Conservation (phyloP, 2,888 invertebrate genomes). For the Punctoribates punctum region DNA sequence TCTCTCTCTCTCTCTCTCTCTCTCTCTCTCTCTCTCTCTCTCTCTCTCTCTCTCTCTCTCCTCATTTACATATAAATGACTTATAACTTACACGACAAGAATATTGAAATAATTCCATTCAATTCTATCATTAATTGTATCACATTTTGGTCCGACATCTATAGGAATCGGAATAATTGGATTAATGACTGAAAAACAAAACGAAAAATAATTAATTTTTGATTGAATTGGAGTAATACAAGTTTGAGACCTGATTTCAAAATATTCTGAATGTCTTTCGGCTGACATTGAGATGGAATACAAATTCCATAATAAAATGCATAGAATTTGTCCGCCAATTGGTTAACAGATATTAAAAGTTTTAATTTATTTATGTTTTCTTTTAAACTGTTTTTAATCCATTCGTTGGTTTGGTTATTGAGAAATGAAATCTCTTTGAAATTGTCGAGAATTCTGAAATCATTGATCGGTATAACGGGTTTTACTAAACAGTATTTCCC, state of each 20-base stretch:
- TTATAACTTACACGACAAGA: not conserved
- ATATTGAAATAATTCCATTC: not conserved
- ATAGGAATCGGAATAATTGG: not conserved
- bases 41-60: too few species aligned
- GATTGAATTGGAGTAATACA: not conserved
- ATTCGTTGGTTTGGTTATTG: not conserved
- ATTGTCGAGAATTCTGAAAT: not conserved
- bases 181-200: not conserved
- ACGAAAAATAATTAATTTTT: not conserved
- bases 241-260: slow-evolving; percentile 23
- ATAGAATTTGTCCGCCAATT: not conserved
- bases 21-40: too few species aligned
- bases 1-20: too few species aligned
- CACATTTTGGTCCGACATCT: slow-evolving; percentile 1
- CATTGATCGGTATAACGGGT: not conserved
- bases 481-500: slow-evolving; percentile 41
- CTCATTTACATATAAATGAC: too few species aligned
- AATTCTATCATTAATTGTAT: not conserved
- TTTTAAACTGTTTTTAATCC: not conserved
- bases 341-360: not conserved
- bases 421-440: not conserved
- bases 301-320: slow-evolving; percentile 40
- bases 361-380: not conserved
- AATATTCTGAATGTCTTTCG: slow-evolving; percentile 36
- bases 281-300: slow-evolving; percentile 41